Base-by-base conservation (phyloP, 2,113 vertebrate genomes). In the Periophthalmodon schlosseri region DNA sequence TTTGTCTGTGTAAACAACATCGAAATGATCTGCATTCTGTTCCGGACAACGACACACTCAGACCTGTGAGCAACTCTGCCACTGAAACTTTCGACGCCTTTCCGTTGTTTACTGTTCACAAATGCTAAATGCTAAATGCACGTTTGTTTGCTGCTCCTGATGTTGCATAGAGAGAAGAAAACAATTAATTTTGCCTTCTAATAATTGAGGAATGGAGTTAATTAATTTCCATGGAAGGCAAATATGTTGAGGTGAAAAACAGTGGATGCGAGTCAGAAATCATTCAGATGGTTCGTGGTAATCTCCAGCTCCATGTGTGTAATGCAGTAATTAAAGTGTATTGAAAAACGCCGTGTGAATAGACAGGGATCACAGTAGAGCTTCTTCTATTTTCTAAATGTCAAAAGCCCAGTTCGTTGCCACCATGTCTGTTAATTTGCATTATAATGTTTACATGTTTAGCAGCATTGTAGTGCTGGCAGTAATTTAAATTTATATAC, bases 211-310 rank as follows among this genome's bases (percentile, higher is more conserved):
- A 80, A 61, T 72, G 56, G 54, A 69, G 65, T 81, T 73, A 72
- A 84, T 91, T 78, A 16, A 78, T 88, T 88, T 88, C 74, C 70
- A 64, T 81, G 74, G 79, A 87, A 71, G 78, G 74, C 68, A 84
- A 91, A 86, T 75, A 78, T 83, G 78, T 76, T 72, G 67, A 75
- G 28, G 20, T 2, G 18, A 69, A 49, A 63, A 58, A 68, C 4
- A 68, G 65, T 74, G 75, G 23, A 12, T 63, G 47, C 18, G 44
- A 56, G 60, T 72, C 63, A 85, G 70, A 84, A 73, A 68, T 70
- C 47, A 61, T 33, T 65, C 68, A 80, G 69, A 84, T 76, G 69
- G 67, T 70, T 47, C 46, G 67, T 73, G 52, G 61, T 69, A 57
- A 68, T 66, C 56, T 78, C 79, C 34, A 34, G 39, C 65, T 28